Evolutionary conservation across 1,140 invertebrate species (phyloP).

Genomic region (Penaeus japonicus): DNA sequence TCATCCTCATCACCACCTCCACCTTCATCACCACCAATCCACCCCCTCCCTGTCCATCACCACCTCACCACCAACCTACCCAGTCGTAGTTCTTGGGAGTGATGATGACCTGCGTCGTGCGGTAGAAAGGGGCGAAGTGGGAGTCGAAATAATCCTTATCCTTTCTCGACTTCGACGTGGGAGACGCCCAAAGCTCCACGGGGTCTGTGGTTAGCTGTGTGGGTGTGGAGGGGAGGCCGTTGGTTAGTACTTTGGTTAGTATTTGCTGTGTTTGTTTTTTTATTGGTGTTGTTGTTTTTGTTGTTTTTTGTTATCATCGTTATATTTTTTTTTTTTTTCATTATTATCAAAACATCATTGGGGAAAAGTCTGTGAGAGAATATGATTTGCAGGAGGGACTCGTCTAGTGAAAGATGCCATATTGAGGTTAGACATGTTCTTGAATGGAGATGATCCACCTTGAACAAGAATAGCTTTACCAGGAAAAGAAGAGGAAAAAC

Average conservation of each 20-base stretch:
- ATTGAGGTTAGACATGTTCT: too few relatives aligned
- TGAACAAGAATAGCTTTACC: too few relatives aligned
- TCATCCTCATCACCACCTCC: background rate
- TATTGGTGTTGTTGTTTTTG: background rate
- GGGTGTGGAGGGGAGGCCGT: background rate
- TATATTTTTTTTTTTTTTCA: too few relatives aligned
- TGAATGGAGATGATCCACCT: too few relatives aligned
- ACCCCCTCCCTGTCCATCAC: background rate
- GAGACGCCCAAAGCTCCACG: constrained; percentile 95
- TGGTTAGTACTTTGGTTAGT: background rate
- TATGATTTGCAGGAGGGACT: too few relatives aligned
- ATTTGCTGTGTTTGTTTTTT: background rate
- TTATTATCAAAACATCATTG: too few relatives aligned
- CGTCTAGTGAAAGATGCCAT: too few relatives aligned
- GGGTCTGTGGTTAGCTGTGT: constrained; percentile 89
- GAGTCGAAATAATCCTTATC: constrained; percentile 92
- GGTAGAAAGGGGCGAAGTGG: constrained; percentile 94
- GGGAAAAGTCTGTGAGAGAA: too few relatives aligned
- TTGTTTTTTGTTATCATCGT: background rate
- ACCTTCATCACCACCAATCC: background rate
- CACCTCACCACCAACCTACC: background rate
- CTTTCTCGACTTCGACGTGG: constrained; percentile 79
- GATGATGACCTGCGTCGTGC: constrained; percentile 89
- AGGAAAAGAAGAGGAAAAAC: too few relatives aligned
- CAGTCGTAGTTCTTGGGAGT: constrained; percentile 62